Evolutionary conservation across 2,888 invertebrate genomes (phyloP).

Genomic region (Pachycephus smyrnensis): DNA sequence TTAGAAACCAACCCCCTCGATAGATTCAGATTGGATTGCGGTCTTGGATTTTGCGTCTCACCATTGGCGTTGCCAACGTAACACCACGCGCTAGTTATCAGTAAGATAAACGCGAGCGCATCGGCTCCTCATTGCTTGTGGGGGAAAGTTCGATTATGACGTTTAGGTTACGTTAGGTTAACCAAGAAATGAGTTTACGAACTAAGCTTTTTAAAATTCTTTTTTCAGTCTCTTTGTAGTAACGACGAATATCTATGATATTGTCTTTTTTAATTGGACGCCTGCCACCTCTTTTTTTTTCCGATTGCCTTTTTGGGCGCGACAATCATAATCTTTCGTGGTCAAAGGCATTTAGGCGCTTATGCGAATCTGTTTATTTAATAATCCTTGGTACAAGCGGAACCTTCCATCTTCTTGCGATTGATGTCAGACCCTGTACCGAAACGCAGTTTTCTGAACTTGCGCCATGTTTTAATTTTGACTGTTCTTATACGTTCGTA

Average conservation of each 20-base stretch:
- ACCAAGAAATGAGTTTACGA: background rate
- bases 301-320: background rate
- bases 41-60: background rate
- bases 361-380: too few species aligned
- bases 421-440: too few species aligned
- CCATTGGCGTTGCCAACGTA: background rate
- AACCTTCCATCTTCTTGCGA: too few species aligned
- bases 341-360: too few species aligned
- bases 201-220: too few species aligned
- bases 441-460: too few species aligned
- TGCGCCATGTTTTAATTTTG: too few species aligned
- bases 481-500: too few species aligned
- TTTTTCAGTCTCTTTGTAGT: too few species aligned
- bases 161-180: background rate
- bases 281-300: background rate
- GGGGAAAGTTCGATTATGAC: background rate
- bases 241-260: background rate
- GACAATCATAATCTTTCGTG: background rate
- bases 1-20: constrained; percentile 8
- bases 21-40: constrained; percentile 16
- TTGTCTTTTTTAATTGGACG: background rate
- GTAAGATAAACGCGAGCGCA: constrained; percentile 6
- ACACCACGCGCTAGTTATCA: constrained; percentile 1
- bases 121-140: background rate
- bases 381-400: too few species aligned